Evolutionary conservation across 2,113 vertebrate genomes (phyloP), one percentile per base, ranked within the genome.

Genomic region (Misgurnus mizolepis): DNA sequence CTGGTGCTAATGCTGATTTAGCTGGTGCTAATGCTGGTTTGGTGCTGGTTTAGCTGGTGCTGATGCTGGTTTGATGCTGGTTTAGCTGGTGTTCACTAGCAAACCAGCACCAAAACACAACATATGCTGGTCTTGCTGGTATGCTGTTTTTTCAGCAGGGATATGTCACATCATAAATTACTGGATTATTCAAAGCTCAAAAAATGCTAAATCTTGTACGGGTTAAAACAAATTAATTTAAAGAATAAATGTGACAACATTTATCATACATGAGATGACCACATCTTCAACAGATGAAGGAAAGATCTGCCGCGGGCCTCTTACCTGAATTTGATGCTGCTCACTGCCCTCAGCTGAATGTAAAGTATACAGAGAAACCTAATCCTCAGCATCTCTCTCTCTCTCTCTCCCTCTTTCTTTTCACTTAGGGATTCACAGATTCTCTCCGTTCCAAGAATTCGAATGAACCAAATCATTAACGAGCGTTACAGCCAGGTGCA

Each of bases 391-490:
- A 60, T 43, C 67, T 71, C 12, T 34, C 77, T 74, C 43, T 12
- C 76, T 72, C 62, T 67, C 27, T 34, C 27, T 34, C 27, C 1
- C 27, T 34, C 27, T 34, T 3, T 34, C 27, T 34, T 34, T 34
- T 34, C 27, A 67, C 50, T 56, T 14, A 72, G 61, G 11, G 66
- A 61, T 67, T 73, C 8, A 14, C 34, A 60, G 65, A 10, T 65
- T 34, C 53, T 67, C 39, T 53, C 76, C 47, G 8, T 45, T 75
- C 60, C 61, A n/a, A 74, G 71, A 41, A 69, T 66, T 71, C 73
- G 77, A 79, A 85, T 87, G 80, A 83, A 87, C 18, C 56, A 78
- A 58, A 74, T 80, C 80, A 80, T 84, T 83, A 82, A 76, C 39
- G 77, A 77, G 73, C 84, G 81, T 79, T 62, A 85, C 67, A 61